Percentiles rank a stretch among this genome's conserved stretches.
These are phyloP conservation scores for Rhynchotus rufescens DNA, from an alignment of 2,797 vertebrate species.

Conservation along the genomic window DNA sequence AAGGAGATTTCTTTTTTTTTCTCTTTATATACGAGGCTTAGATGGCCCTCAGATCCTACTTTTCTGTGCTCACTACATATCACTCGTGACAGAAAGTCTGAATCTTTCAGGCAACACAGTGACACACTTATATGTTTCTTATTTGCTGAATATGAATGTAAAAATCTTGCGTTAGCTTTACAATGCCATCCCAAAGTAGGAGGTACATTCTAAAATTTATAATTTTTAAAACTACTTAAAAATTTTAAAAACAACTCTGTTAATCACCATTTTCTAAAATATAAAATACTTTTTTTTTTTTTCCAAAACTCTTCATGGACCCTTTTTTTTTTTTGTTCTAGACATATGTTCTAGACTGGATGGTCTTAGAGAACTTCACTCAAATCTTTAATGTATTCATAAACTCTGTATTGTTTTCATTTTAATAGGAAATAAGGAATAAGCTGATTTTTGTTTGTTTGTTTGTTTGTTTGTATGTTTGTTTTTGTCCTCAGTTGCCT, in stretches of 20 bases:
- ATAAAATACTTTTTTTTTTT: background rate
- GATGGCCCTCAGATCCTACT: background rate
- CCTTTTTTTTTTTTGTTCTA: background rate
- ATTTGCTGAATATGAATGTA: background rate
- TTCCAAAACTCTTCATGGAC: slow-evolving; percentile 35
- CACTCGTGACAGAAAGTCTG: background rate
- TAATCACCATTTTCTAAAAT: background rate
- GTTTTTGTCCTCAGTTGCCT: background rate
- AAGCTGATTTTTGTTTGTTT: background rate
- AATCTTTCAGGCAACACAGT: background rate
- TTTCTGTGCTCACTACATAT: background rate
- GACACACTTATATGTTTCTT: background rate
- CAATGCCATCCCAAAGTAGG: background rate
- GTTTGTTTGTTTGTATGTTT: no score
- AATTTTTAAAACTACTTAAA: background rate
- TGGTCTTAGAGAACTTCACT: slow-evolving; percentile 6
- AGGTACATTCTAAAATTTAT: background rate
- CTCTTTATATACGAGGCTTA: background rate
- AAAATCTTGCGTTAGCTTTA: background rate
- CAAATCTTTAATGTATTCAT: background rate
- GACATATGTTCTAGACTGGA: background rate
- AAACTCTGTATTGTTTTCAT: background rate
- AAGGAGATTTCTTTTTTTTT: background rate
- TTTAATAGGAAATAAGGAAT: slow-evolving; percentile 33
- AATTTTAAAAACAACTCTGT: background rate